Evolutionary conservation across 2,888 invertebrate genomes (phyloP).

Genomic region (Xanthorhoe designata): DNA sequence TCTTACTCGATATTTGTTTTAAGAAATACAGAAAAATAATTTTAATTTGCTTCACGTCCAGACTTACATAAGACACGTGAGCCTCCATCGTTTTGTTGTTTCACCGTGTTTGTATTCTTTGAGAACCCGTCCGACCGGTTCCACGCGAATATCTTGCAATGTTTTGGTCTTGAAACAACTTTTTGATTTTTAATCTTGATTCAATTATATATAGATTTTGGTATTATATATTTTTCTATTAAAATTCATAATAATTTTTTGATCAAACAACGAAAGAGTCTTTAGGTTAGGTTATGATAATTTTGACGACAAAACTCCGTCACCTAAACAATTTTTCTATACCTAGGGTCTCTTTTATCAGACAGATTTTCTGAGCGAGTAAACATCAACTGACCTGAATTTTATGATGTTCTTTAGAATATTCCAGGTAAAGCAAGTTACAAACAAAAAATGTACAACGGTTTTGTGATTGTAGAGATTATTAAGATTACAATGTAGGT

Average conservation of each 20-base stretch:
- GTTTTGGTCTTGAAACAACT: slow-evolving; percentile 27
- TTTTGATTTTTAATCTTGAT: slow-evolving; percentile 21
- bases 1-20: not conserved
- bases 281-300: not conserved
- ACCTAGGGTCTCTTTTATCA: slow-evolving; percentile 2
- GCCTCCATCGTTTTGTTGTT: slow-evolving; percentile 10
- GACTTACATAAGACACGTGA: slow-evolving; percentile 8
- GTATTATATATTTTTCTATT: not conserved
- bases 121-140: slow-evolving; percentile 27
- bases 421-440: not conserved
- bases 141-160: slow-evolving; percentile 23
- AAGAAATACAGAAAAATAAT: not conserved
- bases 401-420: slow-evolving; percentile 1
- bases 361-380: slow-evolving; percentile 22
- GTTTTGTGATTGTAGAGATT: not conserved
- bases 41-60: slow-evolving; percentile 10
- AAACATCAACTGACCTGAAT: slow-evolving; percentile 23
- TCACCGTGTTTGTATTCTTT: slow-evolving; percentile 26
- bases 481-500: too few relatives aligned
- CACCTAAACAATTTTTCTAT: not conserved
- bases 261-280: not conserved
- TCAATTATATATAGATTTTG: slow-evolving; percentile 11
- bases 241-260: too few relatives aligned
- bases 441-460: too few relatives aligned
- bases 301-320: slow-evolving; percentile 2